Evolutionary conservation across 2,888 invertebrate genomes (phyloP).

Genomic region (Loripinus fragilis): DNA sequence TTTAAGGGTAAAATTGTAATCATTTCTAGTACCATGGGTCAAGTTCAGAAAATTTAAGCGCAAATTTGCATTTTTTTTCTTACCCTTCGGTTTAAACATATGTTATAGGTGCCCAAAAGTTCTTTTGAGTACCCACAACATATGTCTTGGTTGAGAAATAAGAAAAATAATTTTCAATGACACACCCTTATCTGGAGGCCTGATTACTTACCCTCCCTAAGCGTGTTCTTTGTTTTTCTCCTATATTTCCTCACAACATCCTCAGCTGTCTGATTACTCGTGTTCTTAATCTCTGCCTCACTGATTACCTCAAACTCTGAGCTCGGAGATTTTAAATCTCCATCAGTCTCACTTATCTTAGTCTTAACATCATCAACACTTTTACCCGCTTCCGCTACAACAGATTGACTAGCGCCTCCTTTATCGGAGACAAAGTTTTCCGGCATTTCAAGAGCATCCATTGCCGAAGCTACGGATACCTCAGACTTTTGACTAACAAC

Average conservation of each 20-base stretch:
- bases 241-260: constrained; percentile 73
- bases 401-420: not conserved
- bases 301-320: constrained; percentile 93
- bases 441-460: constrained; percentile 63
- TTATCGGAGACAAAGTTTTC: constrained; percentile 28
- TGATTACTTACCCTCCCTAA: constrained; percentile 73
- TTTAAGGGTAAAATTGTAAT: too few relatives aligned
- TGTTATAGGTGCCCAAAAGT: too few relatives aligned
- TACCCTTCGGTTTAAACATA: too few relatives aligned
- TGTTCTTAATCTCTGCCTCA: constrained; percentile 81
- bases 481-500: constrained; percentile 59
- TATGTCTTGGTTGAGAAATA: too few relatives aligned
- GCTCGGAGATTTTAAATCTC: constrained; percentile 85
- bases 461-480: constrained; percentile 74
- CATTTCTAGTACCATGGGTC: too few relatives aligned
- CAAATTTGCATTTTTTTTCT: too few relatives aligned
- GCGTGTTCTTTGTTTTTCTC: constrained; percentile 69
- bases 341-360: not conserved
- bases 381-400: not conserved
- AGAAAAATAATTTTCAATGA: too few relatives aligned
- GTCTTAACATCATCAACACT: not conserved
- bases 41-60: too few relatives aligned
- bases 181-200: not conserved
- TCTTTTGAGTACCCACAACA: too few relatives aligned
- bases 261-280: constrained; percentile 71